Percentiles rank a stretch among this genome's conserved stretches.
Conservation (phyloP, 1,140 invertebrate species). For the Cardiocondyla obscurior region DNA sequence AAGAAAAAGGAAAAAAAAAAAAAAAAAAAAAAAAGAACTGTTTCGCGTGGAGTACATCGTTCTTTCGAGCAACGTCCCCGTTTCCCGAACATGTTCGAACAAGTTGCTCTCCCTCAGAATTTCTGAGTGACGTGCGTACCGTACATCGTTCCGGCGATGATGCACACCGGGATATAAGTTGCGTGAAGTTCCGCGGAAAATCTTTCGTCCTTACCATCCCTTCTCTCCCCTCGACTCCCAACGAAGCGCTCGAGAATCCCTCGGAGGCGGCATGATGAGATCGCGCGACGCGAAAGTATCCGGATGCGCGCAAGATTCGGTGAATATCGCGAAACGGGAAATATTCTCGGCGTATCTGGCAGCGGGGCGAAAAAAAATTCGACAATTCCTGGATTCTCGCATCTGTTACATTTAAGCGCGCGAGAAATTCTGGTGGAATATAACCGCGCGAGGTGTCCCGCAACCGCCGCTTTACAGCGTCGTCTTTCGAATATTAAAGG, state of each 20-base stretch:
- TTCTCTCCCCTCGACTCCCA: not conserved
- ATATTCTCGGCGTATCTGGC: not conserved
- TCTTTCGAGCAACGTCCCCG: not conserved
- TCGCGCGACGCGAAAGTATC: constrained; percentile 27
- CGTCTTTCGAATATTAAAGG: not conserved
- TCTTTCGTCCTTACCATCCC: constrained; percentile 19
- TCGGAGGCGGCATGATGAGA: constrained; percentile 18
- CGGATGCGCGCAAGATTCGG: constrained; percentile 24
- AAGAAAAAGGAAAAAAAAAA: not conserved
- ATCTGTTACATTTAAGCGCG: not conserved
- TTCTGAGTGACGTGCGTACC: constrained; percentile 28
- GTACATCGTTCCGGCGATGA: constrained; percentile 32
- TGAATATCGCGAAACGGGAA: constrained; percentile 3
- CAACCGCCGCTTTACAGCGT: not conserved
- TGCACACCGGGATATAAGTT: constrained; percentile 28
- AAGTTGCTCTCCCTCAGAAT: constrained; percentile 6
- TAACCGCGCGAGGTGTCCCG: not conserved
- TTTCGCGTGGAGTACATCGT: not conserved
- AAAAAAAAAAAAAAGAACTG: not conserved
- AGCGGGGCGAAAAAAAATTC: not conserved
- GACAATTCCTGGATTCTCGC: not conserved
- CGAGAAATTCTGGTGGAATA: not conserved
- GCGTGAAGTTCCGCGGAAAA: constrained; percentile 35
- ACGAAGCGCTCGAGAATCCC: constrained; percentile 26
- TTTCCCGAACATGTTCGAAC: constrained; percentile 36